Evolutionary conservation across 2,113 vertebrate genomes (phyloP), one percentile per base, ranked within the genome.

Genomic region (Poeciliopsis occidentalis): DNA sequence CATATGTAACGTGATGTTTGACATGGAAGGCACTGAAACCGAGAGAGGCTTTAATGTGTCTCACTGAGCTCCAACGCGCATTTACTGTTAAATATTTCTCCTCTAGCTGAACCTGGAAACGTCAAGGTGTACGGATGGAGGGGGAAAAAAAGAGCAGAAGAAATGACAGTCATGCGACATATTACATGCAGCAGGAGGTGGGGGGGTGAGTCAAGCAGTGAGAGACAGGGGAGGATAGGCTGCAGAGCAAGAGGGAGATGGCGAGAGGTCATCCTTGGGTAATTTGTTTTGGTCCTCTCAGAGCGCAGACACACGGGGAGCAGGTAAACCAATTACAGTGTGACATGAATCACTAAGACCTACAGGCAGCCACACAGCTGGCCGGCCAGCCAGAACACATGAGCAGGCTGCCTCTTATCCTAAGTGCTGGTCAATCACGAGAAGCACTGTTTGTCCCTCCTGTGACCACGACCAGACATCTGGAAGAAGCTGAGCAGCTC

Each of bases 301-400:
- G 86, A 89, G 85, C 76, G 84, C 89, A 91, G 89, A 92, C 92
- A 92, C 91, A 92, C 92, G 89, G 88, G 82, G 89, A 92, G 90
- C 89, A 92, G 91, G 92, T 92, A 92, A 92, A 93, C 89, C 91
- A 93, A 93, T 93, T 93, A 93, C 88, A 91, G 89, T 88, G 88
- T 93, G 92, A 93, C 92, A 92, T 92, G 92, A 93, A 93, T 92
- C 89, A 91, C 91, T 84, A 83, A 89, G 87, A 91, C 84, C 87
- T 90, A 90, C 90, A 86, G 81, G 80, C 89, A 83, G 85, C 85
- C 82, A 75, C 62, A 78, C 87, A 87, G 85, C 81, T 69, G 61
- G 73, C 73, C 77, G 60, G 74, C n/a, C 37, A 76, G 68, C 62
- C 78, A 71, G 82, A 74, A 71, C 79, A 64, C 29, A 34, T 68